phyloP scores from a whole-genome alignment of 1,140 invertebrate species.

The Whitmania pigra region DNA sequence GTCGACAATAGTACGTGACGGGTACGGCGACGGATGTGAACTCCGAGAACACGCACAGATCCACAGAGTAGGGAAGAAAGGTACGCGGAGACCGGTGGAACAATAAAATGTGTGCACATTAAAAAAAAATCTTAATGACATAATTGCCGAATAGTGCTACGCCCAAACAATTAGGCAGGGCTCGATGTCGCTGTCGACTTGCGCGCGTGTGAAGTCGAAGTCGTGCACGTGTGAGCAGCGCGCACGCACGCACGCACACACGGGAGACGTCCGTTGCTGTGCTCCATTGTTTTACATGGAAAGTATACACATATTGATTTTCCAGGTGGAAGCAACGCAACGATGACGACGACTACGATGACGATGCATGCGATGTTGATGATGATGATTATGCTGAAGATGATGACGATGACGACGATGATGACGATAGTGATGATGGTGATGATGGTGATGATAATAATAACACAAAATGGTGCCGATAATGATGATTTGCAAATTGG shows the following conservation, averaged over 20 bases:
- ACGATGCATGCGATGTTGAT: conserved; percentile 1
- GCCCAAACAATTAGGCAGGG: too few species aligned
- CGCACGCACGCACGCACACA: neutral
- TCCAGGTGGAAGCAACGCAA: conserved; percentile 4
- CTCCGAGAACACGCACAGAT: neutral
- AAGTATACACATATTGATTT: too few species aligned
- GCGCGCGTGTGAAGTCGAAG: conserved; percentile 14
- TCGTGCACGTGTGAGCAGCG: neutral
- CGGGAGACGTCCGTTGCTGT: neutral
- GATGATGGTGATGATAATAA: neutral
- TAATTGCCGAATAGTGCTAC: too few species aligned
- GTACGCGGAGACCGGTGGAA: neutral
- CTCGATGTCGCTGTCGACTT: neutral
- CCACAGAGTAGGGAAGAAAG: neutral
- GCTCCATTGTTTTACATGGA: too few species aligned
- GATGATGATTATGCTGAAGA: neutral
- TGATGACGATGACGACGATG: neutral
- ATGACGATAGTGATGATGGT: neutral
- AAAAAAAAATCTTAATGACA: too few species aligned
- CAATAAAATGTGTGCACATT: too few species aligned
- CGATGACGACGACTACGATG: neutral
- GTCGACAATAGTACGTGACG: neutral
- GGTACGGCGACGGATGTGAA: neutral
- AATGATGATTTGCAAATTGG: neutral
- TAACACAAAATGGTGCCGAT: neutral